Percentiles rank a stretch among this genome's conserved stretches.
Evolutionary conservation across 2,797 vertebrate genomes (phyloP).

Genomic region (Tauraco hartlaubi): DNA sequence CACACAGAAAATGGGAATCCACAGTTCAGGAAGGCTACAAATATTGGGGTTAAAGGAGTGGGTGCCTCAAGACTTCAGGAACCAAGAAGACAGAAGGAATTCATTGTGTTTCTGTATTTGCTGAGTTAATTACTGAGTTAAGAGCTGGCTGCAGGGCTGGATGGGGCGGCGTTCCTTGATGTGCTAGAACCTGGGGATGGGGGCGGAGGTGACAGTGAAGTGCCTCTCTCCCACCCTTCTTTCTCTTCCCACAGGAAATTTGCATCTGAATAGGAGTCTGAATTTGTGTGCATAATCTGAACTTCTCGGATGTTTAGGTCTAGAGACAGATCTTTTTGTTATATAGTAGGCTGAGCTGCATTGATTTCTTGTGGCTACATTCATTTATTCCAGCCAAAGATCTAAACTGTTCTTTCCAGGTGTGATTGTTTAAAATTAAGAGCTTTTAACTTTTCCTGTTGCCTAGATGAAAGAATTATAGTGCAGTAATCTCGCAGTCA

Average conservation of each 20-base stretch:
- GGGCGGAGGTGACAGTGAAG: neutral
- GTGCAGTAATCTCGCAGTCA: neutral
- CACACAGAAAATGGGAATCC: neutral
- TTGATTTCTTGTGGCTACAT: neutral
- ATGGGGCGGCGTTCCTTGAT: fast-evolving
- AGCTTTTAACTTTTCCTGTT: neutral
- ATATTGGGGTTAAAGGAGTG: neutral
- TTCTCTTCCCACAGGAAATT: neutral
- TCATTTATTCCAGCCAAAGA: neutral
- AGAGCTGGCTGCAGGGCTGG: neutral
- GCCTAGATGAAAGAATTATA: neutral
- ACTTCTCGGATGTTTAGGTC: neutral
- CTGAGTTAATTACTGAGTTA: neutral
- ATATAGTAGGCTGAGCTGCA: neutral
- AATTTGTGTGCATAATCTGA: neutral
- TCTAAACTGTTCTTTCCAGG: neutral
- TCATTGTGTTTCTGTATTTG: neutral
- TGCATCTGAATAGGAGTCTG: neutral
- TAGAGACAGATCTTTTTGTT: neutral
- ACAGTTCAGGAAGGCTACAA: neutral
- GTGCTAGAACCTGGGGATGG: fast-evolving
- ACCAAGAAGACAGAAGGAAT: neutral
- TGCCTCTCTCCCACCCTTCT: neutral
- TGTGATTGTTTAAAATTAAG: neutral
- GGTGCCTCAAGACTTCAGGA: neutral